Conservation (phyloP, 2,888 invertebrate genomes). For the Spisula solida region DNA sequence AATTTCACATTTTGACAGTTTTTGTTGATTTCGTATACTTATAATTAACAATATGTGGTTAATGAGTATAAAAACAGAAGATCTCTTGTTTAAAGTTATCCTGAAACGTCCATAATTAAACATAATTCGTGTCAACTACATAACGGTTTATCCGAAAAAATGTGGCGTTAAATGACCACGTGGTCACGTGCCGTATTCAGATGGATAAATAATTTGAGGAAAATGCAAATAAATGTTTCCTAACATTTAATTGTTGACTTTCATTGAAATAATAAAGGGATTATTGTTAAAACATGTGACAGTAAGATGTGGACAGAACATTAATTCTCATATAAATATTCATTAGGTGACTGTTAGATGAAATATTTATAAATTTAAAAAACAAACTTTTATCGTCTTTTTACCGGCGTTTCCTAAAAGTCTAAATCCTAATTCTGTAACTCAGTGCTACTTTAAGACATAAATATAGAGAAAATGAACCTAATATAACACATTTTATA, state of each 20-base stretch:
- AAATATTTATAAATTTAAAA: too few relatives aligned
- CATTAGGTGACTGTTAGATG: not conserved
- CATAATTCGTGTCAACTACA: not conserved
- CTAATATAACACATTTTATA: too few relatives aligned
- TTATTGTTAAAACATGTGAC: not conserved
- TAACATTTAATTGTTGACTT: not conserved
- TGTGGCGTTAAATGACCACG: not conserved
- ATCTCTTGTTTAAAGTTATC: slow-evolving; percentile 10
- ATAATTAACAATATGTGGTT: not conserved
- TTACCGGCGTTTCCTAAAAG: too few relatives aligned
- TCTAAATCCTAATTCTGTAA: too few relatives aligned
- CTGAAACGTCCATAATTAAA: not conserved
- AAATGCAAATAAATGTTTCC: slow-evolving; percentile 17
- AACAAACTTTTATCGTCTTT: too few relatives aligned
- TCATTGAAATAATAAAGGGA: not conserved
- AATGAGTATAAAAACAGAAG: not conserved
- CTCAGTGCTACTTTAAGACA: too few relatives aligned
- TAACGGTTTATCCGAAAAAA: not conserved
- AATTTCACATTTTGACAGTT: slow-evolving; percentile 11
- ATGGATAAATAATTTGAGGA: slow-evolving; percentile 4
- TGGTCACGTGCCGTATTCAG: not conserved
- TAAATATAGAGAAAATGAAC: too few relatives aligned
- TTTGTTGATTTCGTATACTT: not conserved
- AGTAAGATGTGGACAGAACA: not conserved
- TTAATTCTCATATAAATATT: not conserved